A percentile compares a stretch with the other conserved stretches of the same genome.
These are phyloP conservation scores for Nephila pilipes DNA, from an alignment of 1,140 invertebrate species.

Conservation along the genomic window DNA sequence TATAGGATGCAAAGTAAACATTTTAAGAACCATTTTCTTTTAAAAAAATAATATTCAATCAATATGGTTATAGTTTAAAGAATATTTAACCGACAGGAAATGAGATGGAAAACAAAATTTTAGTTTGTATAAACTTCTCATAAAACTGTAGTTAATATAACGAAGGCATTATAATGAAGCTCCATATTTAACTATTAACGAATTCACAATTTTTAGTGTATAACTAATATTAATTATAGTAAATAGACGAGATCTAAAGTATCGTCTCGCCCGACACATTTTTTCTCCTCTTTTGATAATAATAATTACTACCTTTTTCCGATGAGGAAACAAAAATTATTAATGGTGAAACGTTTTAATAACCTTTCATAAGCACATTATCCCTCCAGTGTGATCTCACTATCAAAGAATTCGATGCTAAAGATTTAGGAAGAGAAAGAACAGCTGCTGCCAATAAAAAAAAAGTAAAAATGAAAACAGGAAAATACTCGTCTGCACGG, in stretches of 20 bases:
- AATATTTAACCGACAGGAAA: too few relatives aligned
- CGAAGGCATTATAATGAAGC: too few relatives aligned
- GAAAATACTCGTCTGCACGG: constrained; percentile 39
- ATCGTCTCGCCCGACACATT: not conserved
- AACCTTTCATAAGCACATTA: not conserved
- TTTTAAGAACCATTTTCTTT: too few relatives aligned
- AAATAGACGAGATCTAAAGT: too few relatives aligned
- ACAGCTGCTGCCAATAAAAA: constrained; percentile 2
- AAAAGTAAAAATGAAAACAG: constrained; percentile 2
- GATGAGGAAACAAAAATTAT: not conserved
- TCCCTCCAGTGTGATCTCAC: not conserved
- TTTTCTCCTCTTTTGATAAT: not conserved
- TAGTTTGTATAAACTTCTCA: too few relatives aligned
- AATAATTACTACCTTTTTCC: not conserved
- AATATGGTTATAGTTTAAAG: too few relatives aligned
- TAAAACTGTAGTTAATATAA: too few relatives aligned
- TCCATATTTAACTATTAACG: not conserved
- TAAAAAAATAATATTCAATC: too few relatives aligned
- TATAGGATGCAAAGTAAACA: too few relatives aligned
- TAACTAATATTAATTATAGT: not conserved
- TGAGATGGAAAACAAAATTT: too few relatives aligned
- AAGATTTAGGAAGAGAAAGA: constrained; percentile 14
- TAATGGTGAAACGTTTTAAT: not conserved
- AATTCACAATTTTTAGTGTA: not conserved
- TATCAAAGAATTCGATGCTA: not conserved